These are phyloP conservation scores for Ascidia mentula DNA, from an alignment of 23 tunicate species.

Conservation along the genomic window DNA sequence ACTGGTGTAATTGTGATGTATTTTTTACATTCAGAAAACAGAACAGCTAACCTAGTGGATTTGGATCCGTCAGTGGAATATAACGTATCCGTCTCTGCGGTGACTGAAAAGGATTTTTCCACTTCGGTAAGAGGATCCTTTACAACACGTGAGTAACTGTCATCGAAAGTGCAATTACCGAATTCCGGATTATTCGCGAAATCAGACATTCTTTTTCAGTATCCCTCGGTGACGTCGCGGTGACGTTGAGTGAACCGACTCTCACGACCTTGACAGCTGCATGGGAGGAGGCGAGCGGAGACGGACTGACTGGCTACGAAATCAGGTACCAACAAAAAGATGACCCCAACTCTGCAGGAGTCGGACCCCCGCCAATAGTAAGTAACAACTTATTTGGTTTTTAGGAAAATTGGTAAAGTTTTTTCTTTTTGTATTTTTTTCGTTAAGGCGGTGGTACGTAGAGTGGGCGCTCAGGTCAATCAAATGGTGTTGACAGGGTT, in stretches of 20 bases:
- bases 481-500: constrained; percentile 14
- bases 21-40: no score
- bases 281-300: constrained; percentile 78
- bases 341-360: constrained; percentile 12
- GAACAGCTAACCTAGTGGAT: constrained; percentile 11
- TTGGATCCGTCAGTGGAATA: constrained; percentile 26
- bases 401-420: not conserved
- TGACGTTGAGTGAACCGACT: constrained; percentile 45
- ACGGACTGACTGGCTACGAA: constrained; percentile 60
- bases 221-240: constrained; percentile 51
- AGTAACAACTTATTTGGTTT: not conserved
- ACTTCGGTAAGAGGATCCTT: constrained; percentile 15
- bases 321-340: not conserved
- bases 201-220: constrained; percentile 51
- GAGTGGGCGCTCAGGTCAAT: constrained; percentile 13
- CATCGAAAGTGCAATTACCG: not conserved
- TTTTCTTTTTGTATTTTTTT: not conserved
- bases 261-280: constrained; percentile 47
- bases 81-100: constrained; percentile 17
- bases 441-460: not conserved
- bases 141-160: constrained; percentile 32
- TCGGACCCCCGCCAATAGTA: not conserved
- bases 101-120: constrained; percentile 14
- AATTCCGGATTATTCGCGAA: not conserved
- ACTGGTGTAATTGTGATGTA: no score